These are phyloP conservation scores for Pseudolycoriella hygida DNA, from an alignment of 2,888 invertebrate genomes.

Conservation along the genomic window DNA sequence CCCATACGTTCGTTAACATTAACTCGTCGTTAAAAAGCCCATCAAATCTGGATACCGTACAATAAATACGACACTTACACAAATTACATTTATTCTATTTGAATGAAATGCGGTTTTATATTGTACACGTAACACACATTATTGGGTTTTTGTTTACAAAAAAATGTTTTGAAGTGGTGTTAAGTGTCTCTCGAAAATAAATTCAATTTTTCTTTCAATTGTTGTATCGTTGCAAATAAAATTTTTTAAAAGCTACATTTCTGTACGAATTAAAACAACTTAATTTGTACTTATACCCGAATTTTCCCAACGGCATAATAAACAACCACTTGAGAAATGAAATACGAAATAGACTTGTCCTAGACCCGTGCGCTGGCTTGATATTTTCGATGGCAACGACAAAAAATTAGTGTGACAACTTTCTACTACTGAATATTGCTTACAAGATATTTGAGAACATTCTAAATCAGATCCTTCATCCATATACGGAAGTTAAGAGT, in stretches of 20 bases:
- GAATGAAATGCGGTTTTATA: not conserved
- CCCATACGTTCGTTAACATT: no score
- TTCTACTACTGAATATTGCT: no score
- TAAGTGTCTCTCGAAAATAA: not conserved
- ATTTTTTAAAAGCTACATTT: not conserved
- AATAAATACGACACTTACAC: not conserved
- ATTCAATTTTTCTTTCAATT: not conserved
- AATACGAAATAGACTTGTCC: no score
- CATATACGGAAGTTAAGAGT: no score
- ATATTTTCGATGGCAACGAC: no score
- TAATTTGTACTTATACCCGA: not conserved
- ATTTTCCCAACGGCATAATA: not conserved
- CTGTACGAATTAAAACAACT: not conserved
- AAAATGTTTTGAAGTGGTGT: not conserved
- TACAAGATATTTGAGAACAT: no score
- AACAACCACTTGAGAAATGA: no score
- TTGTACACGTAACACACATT: not conserved
- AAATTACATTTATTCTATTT: not conserved
- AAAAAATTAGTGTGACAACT: no score
- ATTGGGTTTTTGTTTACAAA: not conserved
- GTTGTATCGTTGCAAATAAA: not conserved
- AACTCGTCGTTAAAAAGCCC: not conserved
- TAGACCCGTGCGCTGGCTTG: not conserved
- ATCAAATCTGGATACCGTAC: not conserved
- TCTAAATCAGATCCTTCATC: no score